These are phyloP conservation scores for Paraescarpia echinospica DNA, from an alignment of 1,140 invertebrate species.

Conservation along the genomic window DNA sequence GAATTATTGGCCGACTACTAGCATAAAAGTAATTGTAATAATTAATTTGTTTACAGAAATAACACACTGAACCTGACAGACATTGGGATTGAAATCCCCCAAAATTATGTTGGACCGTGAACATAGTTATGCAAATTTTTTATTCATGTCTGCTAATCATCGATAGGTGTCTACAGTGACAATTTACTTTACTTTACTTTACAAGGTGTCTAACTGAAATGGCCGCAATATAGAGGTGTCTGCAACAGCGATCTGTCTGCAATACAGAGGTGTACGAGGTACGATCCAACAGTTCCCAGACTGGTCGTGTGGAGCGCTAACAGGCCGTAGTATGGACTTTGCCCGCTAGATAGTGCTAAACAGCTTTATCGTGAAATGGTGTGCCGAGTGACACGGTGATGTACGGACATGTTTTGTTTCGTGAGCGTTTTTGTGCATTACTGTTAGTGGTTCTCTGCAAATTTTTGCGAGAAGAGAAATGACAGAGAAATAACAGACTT, in stretches of 20 bases:
- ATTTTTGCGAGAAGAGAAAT: no score
- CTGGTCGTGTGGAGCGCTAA: no score
- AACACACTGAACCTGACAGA: neutral
- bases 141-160: neutral
- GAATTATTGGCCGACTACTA: neutral
- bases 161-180: neutral
- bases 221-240: neutral
- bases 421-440: no score
- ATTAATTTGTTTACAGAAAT: neutral
- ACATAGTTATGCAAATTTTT: neutral
- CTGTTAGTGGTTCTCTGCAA: no score
- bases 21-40: neutral
- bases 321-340: no score
- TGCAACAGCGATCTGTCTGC: neutral
- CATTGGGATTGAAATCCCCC: neutral
- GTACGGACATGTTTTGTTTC: no score
- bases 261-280: no score
- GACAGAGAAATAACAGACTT: no score
- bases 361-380: no score
- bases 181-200: neutral
- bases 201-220: neutral
- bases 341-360: no score
- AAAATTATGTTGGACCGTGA: neutral
- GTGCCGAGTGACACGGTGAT: no score
- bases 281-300: no score